Evolutionary conservation across 2,113 vertebrate genomes (phyloP).

Genomic region (Amblyornis subalaris): DNA sequence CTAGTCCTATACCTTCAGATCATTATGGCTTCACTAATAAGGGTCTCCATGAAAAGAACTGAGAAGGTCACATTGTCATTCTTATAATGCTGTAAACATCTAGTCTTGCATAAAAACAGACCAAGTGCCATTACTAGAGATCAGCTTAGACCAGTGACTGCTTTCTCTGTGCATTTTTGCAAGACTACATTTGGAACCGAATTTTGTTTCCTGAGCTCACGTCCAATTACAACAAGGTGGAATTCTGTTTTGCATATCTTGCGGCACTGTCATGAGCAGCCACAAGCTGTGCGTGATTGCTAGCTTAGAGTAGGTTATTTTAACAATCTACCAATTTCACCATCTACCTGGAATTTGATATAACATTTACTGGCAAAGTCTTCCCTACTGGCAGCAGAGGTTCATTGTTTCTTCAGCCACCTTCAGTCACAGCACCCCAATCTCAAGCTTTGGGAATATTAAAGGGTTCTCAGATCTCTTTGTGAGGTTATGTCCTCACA

Average conservation of each 20-base stretch:
- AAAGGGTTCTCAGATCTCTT: neutral
- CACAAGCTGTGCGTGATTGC: constrained; percentile 4
- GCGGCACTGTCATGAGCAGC: neutral
- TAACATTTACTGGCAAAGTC: neutral
- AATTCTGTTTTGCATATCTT: constrained; percentile 4
- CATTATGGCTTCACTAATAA: neutral
- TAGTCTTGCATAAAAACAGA: neutral
- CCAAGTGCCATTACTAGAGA: neutral
- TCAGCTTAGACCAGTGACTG: neutral
- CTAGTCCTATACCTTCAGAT: neutral
- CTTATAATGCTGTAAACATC: neutral
- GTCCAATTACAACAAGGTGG: neutral
- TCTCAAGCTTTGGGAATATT: neutral
- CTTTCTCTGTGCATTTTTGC: neutral
- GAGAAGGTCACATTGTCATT: neutral
- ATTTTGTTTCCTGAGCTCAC: neutral
- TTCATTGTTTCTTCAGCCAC: neutral
- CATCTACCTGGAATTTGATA: constrained; percentile 10
- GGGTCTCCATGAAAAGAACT: neutral
- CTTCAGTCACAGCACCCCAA: neutral
- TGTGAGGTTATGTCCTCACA: neutral
- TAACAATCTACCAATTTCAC: neutral
- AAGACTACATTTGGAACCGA: neutral
- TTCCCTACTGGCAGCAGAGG: neutral
- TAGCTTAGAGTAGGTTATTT: neutral